Percentiles rank a stretch among this genome's conserved stretches.
Conservation (phyloP, 2,888 invertebrate genomes). For the Ormyrus pomaceus region DNA sequence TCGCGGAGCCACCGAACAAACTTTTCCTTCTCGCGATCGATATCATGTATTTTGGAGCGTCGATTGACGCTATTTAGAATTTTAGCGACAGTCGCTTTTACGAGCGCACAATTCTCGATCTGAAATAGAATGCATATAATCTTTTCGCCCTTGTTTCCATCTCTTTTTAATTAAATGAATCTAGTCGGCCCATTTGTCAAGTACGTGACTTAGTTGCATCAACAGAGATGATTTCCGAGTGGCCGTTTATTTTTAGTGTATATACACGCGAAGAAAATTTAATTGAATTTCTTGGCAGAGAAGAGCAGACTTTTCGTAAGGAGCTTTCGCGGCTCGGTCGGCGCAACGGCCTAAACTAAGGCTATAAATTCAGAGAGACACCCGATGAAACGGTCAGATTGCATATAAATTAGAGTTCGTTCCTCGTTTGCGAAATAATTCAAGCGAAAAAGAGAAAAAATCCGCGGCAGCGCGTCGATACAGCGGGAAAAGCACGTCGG, state of each 20-base stretch:
- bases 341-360: too few relatives aligned
- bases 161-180: not conserved
- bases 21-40: not conserved
- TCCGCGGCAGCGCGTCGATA: too few relatives aligned
- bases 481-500: too few relatives aligned
- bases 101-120: not conserved
- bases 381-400: too few relatives aligned
- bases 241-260: constrained; percentile 2
- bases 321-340: too few relatives aligned
- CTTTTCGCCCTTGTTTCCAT: not conserved
- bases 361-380: too few relatives aligned
- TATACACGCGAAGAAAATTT: not conserved
- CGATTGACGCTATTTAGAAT: too few relatives aligned
- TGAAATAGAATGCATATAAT: not conserved
- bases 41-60: not conserved
- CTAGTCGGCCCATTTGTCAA: constrained; percentile 21
- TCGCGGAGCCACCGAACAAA: not conserved
- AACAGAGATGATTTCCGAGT: constrained; percentile 3
- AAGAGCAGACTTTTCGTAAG: not conserved
- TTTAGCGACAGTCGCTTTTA: too few relatives aligned
- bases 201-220: constrained; percentile 12
- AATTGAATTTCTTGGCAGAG: constrained; percentile 36
- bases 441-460: too few relatives aligned
- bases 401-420: too few relatives aligned
- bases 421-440: too few relatives aligned